phyloP scores from a whole-genome alignment of 1,140 invertebrate genomes.

The Dendrolimus kikuchii region DNA sequence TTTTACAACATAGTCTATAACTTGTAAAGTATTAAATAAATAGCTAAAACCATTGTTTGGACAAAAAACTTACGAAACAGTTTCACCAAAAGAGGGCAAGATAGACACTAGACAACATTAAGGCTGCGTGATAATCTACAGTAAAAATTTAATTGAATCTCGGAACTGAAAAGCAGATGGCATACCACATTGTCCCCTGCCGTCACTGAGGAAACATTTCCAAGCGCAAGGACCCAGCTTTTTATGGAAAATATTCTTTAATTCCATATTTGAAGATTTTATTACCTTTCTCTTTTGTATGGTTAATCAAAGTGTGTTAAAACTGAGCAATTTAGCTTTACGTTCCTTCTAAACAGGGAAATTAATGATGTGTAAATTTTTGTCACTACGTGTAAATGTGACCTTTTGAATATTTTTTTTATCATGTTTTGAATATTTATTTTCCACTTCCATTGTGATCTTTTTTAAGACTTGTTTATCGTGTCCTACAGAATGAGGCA shows the following conservation, averaged over 20 bases:
- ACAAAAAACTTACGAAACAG: not conserved
- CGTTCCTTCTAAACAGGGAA: not conserved
- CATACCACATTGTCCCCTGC: slow-evolving; percentile 29
- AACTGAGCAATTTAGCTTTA: no score
- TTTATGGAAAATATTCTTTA: no score
- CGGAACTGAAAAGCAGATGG: slow-evolving; percentile 50
- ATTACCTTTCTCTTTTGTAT: slow-evolving; percentile 11
- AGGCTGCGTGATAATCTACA: slow-evolving; percentile 70
- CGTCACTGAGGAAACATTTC: slow-evolving; percentile 19
- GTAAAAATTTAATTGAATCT: slow-evolving; percentile 73
- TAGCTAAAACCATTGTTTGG: no score
- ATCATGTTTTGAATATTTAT: no score
- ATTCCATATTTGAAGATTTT: no score
- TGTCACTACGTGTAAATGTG: not conserved
- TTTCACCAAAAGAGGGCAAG: not conserved
- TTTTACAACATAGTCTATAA: no score
- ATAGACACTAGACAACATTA: slow-evolving; percentile 29
- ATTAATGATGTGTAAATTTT: not conserved
- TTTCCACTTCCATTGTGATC: no score
- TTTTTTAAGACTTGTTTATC: no score
- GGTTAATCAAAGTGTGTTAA: slow-evolving; percentile 17
- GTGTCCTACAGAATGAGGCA: no score
- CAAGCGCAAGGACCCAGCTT: slow-evolving; percentile 8
- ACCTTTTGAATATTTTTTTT: no score
- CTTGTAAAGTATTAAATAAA: no score